A percentile compares a stretch with the other conserved stretches of the same genome.
These are phyloP conservation scores for Trichonephila clavipes DNA, from an alignment of 1,140 invertebrate genomes.

Conservation along the genomic window DNA sequence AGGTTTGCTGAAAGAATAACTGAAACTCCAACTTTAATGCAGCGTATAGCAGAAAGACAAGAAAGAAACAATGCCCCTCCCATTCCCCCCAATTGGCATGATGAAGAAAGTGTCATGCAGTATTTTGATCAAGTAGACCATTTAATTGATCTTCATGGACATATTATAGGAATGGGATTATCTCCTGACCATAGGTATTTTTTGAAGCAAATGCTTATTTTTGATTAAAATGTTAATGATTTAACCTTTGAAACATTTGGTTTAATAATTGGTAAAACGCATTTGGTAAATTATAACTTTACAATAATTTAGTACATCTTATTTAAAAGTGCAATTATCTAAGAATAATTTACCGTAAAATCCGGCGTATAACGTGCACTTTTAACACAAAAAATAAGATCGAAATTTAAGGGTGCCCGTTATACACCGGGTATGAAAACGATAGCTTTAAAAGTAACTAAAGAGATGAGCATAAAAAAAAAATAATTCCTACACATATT, in stretches of 20 bases:
- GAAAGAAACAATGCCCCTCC: slow-evolving; percentile 51
- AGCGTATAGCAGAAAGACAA: slow-evolving; percentile 75
- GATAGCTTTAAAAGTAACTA: too few relatives aligned
- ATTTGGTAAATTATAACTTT: too few relatives aligned
- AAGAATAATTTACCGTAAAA: too few relatives aligned
- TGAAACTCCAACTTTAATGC: slow-evolving; percentile 66
- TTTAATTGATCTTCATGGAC: slow-evolving; percentile 92
- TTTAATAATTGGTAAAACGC: too few relatives aligned
- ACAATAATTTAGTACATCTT: too few relatives aligned
- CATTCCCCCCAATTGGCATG: slow-evolving; percentile 79
- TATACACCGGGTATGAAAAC: too few relatives aligned
- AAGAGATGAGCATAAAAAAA: too few relatives aligned
- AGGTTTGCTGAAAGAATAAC: slow-evolving; percentile 85
- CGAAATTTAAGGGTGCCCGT: too few relatives aligned
- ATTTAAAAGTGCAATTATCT: too few relatives aligned
- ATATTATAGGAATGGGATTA: slow-evolving; percentile 93
- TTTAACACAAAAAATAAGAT: too few relatives aligned
- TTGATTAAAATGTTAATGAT: neutral
- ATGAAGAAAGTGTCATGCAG: slow-evolving; percentile 87
- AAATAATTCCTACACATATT: too few relatives aligned
- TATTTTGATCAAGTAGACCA: slow-evolving; percentile 90
- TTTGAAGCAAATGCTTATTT: neutral
- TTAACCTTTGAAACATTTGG: neutral
- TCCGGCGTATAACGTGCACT: too few relatives aligned
- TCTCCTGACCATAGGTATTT: slow-evolving; percentile 90